phyloP scores from a whole-genome alignment of 2,888 invertebrate genomes.

The Myathropa florea region DNA sequence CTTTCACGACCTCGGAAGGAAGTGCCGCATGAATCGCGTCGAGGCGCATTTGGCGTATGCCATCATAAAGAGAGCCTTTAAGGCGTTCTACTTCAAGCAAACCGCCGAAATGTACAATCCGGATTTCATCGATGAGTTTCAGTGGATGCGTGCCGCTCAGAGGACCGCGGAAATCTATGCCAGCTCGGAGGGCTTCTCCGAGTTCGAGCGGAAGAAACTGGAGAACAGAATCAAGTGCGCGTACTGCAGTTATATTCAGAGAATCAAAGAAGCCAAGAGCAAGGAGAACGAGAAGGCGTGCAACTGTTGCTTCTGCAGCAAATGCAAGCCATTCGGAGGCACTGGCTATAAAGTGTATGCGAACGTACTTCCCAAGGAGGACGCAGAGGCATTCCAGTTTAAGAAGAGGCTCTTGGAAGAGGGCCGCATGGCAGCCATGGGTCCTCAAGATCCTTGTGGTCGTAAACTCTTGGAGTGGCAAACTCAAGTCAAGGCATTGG shows the following conservation, averaged over 20 bases:
- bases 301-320: constrained; percentile 48
- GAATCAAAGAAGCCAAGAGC: not conserved
- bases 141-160: constrained; percentile 78
- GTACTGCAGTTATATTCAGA: constrained; percentile 70
- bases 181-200: constrained; percentile 76
- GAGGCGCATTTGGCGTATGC: constrained; percentile 78
- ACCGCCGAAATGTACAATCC: constrained; percentile 73
- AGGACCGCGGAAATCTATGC: constrained; percentile 77
- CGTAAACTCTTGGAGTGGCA: constrained; percentile 24
- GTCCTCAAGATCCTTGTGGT: constrained; percentile 40
- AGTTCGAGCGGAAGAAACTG: constrained; percentile 75
- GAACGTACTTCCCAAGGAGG: constrained; percentile 39
- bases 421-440: not conserved
- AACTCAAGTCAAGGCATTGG: not conserved
- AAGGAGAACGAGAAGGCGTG: constrained; percentile 14
- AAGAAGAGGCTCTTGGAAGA: constrained; percentile 50
- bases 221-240: constrained; percentile 76
- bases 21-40: constrained; percentile 78
- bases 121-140: constrained; percentile 75
- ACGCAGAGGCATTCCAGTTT: constrained; percentile 7
- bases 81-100: constrained; percentile 77
- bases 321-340: constrained; percentile 5
- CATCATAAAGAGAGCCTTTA: constrained; percentile 78
- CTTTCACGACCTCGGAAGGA: constrained; percentile 77
- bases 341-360: constrained; percentile 23